Conservation (phyloP, 2,888 invertebrate species). For the Tridacna crocea region DNA sequence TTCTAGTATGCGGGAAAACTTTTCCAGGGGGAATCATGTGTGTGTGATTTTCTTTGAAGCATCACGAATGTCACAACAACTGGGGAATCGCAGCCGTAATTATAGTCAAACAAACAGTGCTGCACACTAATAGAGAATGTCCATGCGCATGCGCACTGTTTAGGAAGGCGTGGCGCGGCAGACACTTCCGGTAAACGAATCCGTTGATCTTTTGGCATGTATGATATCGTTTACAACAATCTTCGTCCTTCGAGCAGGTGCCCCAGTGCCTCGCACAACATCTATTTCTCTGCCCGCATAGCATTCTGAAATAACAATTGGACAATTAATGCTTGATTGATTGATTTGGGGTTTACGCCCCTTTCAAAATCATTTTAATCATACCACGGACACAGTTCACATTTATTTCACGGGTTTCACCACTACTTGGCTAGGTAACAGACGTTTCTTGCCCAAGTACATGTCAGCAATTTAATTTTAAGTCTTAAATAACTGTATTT, state of each 20-base stretch:
- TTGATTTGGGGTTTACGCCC: too few species aligned
- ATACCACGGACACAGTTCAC: too few species aligned
- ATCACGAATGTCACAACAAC: not conserved
- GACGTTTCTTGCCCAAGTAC: too few species aligned
- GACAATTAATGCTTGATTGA: too few species aligned
- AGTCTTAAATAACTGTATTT: too few species aligned
- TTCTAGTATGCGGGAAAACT: not conserved
- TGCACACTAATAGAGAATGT: not conserved
- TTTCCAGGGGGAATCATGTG: not conserved
- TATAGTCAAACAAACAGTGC: not conserved
- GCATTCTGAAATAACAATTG: conserved; percentile 7
- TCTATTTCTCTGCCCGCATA: conserved; percentile 23
- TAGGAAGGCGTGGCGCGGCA: not conserved
- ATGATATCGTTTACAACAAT: conserved; percentile 24
- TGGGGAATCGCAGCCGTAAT: not conserved
- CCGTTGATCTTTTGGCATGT: conserved; percentile 24
- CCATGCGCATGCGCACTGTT: not conserved
- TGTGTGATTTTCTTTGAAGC: not conserved
- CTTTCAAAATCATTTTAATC: too few species aligned
- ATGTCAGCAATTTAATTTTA: too few species aligned
- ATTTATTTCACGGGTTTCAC: too few species aligned
- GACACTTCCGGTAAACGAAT: conserved; percentile 31
- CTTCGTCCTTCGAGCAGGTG: conserved; percentile 22
- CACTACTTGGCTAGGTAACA: too few species aligned
- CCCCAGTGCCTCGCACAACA: conserved; percentile 33